These are phyloP conservation scores for Amblyteles armatorius DNA, from an alignment of 2,888 invertebrate species.

Conservation along the genomic window DNA sequence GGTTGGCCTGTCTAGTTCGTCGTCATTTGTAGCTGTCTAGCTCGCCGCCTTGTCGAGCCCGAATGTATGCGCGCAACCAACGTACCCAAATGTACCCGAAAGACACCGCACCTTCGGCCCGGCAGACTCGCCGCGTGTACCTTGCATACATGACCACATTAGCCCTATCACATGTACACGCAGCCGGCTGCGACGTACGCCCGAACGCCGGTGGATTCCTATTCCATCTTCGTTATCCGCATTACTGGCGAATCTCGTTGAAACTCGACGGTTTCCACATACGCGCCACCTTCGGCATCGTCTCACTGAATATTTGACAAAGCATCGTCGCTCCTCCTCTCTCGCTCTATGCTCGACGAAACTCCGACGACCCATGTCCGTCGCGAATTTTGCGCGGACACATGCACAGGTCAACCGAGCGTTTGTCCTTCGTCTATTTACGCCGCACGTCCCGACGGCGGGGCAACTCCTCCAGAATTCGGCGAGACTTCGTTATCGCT, in stretches of 20 bases:
- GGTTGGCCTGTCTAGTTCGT: slow-evolving; percentile 5
- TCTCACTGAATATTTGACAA: slow-evolving; percentile 73
- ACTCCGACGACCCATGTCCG: not conserved
- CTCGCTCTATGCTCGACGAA: not conserved
- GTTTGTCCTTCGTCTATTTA: not conserved
- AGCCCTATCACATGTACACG: slow-evolving; percentile 39
- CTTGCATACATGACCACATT: slow-evolving; percentile 20
- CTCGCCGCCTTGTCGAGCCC: slow-evolving; percentile 21
- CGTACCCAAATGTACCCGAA: slow-evolving; percentile 30
- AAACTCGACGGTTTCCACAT: slow-evolving; percentile 51
- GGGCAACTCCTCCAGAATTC: not conserved
- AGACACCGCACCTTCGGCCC: slow-evolving; percentile 23
- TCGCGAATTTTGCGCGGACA: not conserved
- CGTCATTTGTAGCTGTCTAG: slow-evolving; percentile 27
- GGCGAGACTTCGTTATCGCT: not conserved
- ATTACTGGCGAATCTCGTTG: slow-evolving; percentile 70
- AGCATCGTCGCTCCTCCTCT: slow-evolving; percentile 32
- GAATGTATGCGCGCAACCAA: slow-evolving; percentile 24
- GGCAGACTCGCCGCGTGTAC: slow-evolving; percentile 7
- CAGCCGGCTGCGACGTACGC: slow-evolving; percentile 20
- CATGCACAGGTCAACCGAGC: not conserved
- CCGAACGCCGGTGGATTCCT: slow-evolving; percentile 64
- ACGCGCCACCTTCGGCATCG: slow-evolving; percentile 16
- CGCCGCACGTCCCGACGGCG: too few species aligned
- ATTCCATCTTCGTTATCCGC: slow-evolving; percentile 78